phyloP scores from a whole-genome alignment of 2,113 vertebrate genomes.

The Bungarus multicinctus region DNA sequence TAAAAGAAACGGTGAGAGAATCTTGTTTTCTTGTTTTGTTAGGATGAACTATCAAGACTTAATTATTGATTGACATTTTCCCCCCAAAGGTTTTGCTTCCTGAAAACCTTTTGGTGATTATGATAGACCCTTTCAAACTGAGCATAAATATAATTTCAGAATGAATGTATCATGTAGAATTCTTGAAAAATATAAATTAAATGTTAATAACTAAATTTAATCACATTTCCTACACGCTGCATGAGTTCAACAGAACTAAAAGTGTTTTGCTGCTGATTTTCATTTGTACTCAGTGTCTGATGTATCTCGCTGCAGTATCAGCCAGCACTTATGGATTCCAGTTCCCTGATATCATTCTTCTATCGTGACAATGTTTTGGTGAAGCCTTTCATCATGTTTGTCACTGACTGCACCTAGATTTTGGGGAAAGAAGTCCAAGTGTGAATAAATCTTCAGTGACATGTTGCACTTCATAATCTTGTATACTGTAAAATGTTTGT shows the following conservation, averaged over 20 bases:
- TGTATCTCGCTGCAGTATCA: not conserved
- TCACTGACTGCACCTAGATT: not conserved
- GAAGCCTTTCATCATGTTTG: not conserved
- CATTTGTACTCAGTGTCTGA: not conserved
- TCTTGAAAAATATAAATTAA: too few species aligned
- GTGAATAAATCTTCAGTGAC: not conserved
- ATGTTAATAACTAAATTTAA: too few species aligned
- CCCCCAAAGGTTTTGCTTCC: too few species aligned
- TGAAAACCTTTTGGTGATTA: too few species aligned
- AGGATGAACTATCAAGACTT: not conserved
- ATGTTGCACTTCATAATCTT: not conserved
- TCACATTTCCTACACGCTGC: too few species aligned
- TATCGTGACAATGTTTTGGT: not conserved
- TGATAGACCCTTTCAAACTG: too few species aligned
- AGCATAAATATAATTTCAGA: too few species aligned
- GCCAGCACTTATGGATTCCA: not conserved
- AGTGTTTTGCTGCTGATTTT: too few species aligned
- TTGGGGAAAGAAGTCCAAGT: not conserved
- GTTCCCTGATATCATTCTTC: not conserved
- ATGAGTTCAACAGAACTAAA: too few species aligned
- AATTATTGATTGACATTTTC: not conserved
- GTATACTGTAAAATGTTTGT: not conserved
- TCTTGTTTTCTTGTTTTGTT: not conserved
- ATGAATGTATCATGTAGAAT: too few species aligned
- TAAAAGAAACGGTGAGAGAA: not conserved